A percentile compares a stretch with the other conserved stretches of the same genome.
These are phyloP conservation scores for Eptesicus fuscus DNA, from an alignment of 2,113 vertebrate species.

Conservation along the genomic window DNA sequence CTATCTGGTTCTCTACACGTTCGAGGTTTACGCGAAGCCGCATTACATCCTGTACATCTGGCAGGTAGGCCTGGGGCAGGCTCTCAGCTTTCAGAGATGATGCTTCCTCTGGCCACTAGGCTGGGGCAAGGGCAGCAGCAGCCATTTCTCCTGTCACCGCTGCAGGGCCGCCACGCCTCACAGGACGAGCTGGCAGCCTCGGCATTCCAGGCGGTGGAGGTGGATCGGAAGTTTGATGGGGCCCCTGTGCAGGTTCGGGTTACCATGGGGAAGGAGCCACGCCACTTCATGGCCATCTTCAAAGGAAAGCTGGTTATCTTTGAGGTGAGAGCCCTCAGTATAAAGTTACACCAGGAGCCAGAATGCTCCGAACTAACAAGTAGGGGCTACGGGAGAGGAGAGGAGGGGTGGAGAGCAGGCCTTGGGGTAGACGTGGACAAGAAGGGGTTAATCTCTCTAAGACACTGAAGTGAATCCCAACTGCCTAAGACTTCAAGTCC, in stretches of 20 bases:
- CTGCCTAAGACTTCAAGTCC: neutral
- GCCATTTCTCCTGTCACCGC: neutral
- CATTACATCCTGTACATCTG: slow-evolving; percentile 90
- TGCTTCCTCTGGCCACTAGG: neutral
- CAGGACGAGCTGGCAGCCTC: slow-evolving; percentile 91
- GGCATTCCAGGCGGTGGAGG: slow-evolving; percentile 85
- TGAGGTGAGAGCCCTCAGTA: slow-evolving; percentile 79
- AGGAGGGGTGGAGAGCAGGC: neutral
- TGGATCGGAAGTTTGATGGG: slow-evolving; percentile 85
- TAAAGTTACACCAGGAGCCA: neutral
- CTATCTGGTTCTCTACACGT: slow-evolving; percentile 91
- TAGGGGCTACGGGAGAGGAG: neutral
- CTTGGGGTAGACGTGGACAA: neutral
- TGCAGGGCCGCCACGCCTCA: slow-evolving; percentile 87
- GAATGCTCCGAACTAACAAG: neutral
- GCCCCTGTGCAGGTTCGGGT: slow-evolving; percentile 88
- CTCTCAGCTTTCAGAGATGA: neutral
- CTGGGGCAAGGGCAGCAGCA: neutral
- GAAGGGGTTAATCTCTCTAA: neutral
- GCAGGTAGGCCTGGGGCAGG: slow-evolving; percentile 83
- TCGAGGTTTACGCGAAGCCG: slow-evolving; percentile 81
- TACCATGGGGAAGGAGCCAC: slow-evolving; percentile 91
- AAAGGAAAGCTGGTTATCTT: slow-evolving; percentile 91
- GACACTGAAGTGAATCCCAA: neutral
- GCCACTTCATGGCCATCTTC: slow-evolving; percentile 93